Base-by-base conservation (phyloP, 2,797 vertebrate species). In the Urophycis tenuis region DNA sequence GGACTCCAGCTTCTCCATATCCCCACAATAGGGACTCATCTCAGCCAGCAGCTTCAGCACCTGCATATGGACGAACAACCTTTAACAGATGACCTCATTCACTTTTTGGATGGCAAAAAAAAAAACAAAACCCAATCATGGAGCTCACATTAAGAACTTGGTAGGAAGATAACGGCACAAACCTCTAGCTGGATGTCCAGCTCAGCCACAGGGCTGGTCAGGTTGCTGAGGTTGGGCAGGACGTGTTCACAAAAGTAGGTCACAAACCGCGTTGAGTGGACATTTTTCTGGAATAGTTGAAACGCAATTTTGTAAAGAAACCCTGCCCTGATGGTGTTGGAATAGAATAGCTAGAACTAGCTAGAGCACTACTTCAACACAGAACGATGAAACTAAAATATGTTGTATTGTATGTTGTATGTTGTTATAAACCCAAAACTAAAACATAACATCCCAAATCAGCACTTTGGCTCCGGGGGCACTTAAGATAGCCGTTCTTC, bases 141-240 rank as follows among this genome's bases (percentile, higher is more conserved):
- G 12, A 60, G 53, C n/a, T 60, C 53, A 60, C 36, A 33, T 32
- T 73, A 75, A 75, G 11, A 9, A 22, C 32, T 33, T 22, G 11
- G 78, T 78, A 80, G 81, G 79, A 81, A 84, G 82, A 87, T 75
- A 78, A 81, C 78, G 81, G 35, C 35, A 73, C 88, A 84, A 85
- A 98, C 98, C 95, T 99, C 98, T 86, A 99, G 89, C 87, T 99
- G 98, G 87, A 98, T 98, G 92, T 99, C 97, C 36, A 98, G 92
- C 79, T 96, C 96, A 45, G 98, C 96, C 80, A 96, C 95, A 11
- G 97, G 95, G 71, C 95, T 97, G 34, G 96, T 96, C 87, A 99
- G 89, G 76, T 94, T 89, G 85, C 95, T 93, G 83, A 99, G 95
- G 86, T 97, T 98, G 69, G 97, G 95, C 81, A 99, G 93, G 81